Evolutionary conservation across 2,797 vertebrate species (phyloP).

Genomic region (Urosaurus nigricauda): DNA sequence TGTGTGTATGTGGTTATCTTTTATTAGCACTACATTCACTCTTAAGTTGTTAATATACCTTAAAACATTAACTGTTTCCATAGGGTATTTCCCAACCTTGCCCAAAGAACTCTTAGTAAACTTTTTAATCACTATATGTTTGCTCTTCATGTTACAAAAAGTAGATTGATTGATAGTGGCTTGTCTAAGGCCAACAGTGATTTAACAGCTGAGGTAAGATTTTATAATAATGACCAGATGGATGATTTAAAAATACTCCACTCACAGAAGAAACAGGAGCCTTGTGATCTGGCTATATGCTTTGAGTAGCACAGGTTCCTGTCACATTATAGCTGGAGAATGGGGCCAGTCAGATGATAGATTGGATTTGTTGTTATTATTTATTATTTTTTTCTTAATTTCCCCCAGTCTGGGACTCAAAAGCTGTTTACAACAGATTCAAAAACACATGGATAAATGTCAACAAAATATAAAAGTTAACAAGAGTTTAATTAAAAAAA

Average conservation of each 20-base stretch:
- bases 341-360: neutral
- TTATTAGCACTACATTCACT: neutral
- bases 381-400: no score
- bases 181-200: neutral
- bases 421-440: no score
- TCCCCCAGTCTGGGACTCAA: no score
- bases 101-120: neutral
- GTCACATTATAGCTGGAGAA: neutral
- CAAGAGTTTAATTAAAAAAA: no score
- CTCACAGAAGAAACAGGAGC: neutral
- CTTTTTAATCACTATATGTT: neutral
- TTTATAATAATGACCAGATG: constrained; percentile 8
- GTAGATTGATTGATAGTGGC: neutral
- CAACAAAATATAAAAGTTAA: no score
- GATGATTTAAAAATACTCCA: constrained; percentile 9
- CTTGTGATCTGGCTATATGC: neutral
- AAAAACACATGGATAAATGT: no score
- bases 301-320: neutral
- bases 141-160: neutral
- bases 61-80: neutral
- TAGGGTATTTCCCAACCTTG: neutral
- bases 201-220: constrained; percentile 4
- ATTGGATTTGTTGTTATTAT: no score
- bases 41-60: neutral
- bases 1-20: neutral